A percentile compares a stretch with the other conserved stretches of the same genome.
Conservation (phyloP, 2,888 invertebrate genomes). For the Heliconius hortense region DNA sequence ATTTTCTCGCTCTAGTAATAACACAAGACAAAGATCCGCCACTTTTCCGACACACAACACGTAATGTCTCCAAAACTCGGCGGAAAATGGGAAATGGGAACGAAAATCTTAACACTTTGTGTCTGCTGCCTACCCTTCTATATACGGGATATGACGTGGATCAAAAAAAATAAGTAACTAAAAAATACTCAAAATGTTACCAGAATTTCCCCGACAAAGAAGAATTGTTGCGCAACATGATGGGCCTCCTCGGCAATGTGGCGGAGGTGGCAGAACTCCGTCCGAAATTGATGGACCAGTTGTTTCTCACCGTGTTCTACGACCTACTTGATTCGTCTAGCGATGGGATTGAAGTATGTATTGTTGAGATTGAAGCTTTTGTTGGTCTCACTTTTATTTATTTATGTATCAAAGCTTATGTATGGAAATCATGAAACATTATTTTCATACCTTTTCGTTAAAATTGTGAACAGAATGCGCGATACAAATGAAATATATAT, state of each 20-base stretch:
- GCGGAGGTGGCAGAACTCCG: slow-evolving; percentile 95
- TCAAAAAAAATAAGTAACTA: background rate
- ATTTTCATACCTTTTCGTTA: too few species aligned
- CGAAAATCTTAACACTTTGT: too few species aligned
- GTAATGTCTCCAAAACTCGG: background rate
- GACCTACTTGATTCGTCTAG: slow-evolving; percentile 91
- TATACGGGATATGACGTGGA: too few species aligned
- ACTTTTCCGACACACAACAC: background rate
- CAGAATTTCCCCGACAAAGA: slow-evolving; percentile 94
- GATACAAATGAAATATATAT: too few species aligned
- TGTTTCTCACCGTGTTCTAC: slow-evolving; percentile 93
- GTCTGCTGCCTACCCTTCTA: background rate
- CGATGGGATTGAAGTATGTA: slow-evolving; percentile 95
- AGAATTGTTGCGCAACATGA: slow-evolving; percentile 97
- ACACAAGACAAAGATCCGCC: too few species aligned
- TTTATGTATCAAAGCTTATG: too few species aligned
- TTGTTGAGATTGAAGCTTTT: background rate
- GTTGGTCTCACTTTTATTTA: background rate
- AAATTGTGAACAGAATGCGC: too few species aligned
- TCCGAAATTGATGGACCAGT: slow-evolving; percentile 90
- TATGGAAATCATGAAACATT: too few species aligned
- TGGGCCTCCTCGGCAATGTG: slow-evolving; percentile 97
- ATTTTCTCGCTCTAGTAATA: too few species aligned
- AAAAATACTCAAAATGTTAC: background rate
- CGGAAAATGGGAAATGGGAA: too few species aligned